A percentile compares a stretch with the other conserved stretches of the same genome.
These are phyloP conservation scores for Cetoscarus ocellatus DNA, from an alignment of 2,797 vertebrate species.

Conservation along the genomic window DNA sequence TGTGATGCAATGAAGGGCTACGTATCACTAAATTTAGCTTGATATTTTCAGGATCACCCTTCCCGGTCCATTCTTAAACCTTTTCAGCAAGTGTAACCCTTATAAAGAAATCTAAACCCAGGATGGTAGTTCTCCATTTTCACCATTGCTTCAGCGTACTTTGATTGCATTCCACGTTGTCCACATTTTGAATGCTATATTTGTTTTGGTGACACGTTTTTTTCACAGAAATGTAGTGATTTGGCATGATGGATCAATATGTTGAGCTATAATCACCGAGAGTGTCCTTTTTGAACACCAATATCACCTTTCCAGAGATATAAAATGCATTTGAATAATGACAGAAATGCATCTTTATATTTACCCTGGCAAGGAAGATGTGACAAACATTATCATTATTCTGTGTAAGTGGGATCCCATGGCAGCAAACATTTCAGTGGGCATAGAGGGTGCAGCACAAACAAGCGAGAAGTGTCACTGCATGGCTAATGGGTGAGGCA, in stretches of 20 bases:
- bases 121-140: neutral
- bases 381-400: conserved; percentile 50
- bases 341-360: conserved; percentile 28
- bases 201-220: conserved; percentile 25
- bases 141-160: neutral
- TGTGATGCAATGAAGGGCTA: too few relatives aligned
- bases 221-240: conserved; percentile 8
- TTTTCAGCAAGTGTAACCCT: too few relatives aligned
- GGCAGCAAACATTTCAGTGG: conserved; percentile 18
- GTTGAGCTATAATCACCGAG: conserved; percentile 5
- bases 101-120: too few relatives aligned
- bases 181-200: neutral
- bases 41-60: too few relatives aligned
- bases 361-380: conserved; percentile 33
- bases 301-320: conserved; percentile 12
- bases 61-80: too few relatives aligned
- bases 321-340: conserved; percentile 47
- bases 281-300: conserved; percentile 16
- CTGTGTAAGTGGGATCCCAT: conserved; percentile 25
- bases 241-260: conserved; percentile 6
- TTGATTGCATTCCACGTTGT: neutral
- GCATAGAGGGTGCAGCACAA: conserved; percentile 31
- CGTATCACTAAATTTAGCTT: too few relatives aligned
- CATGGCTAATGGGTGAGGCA: conserved; percentile 28
- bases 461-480: conserved; percentile 34